Conservation (phyloP, 2,113 vertebrate species). For the Picathartes gymnocephalus region DNA sequence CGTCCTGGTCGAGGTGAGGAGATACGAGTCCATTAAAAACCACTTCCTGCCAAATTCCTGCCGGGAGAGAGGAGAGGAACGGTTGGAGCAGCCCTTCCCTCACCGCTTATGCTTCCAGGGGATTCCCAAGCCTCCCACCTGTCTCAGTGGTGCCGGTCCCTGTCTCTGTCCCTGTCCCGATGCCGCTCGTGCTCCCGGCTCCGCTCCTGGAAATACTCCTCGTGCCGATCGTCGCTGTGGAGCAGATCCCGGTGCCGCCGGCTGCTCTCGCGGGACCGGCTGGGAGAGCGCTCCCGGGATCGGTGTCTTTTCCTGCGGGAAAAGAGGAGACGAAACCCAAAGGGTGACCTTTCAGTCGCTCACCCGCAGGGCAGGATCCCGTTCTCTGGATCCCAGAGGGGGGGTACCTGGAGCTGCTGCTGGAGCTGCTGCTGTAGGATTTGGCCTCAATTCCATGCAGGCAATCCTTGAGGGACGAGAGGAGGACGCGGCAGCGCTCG, state of each 20-base stretch:
- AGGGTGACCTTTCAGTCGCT: not conserved
- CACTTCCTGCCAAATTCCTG: conserved; percentile 67
- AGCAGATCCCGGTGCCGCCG: conserved; percentile 78
- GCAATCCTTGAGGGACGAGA: conserved; percentile 93
- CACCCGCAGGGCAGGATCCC: rapidly evolving
- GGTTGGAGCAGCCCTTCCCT: not conserved
- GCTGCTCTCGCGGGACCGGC: conserved; percentile 80
- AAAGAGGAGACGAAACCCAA: not conserved
- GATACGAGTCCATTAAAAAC: conserved; percentile 79
- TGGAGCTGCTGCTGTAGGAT: conserved; percentile 76
- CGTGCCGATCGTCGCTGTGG: conserved; percentile 78
- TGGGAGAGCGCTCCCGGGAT: conserved; percentile 79
- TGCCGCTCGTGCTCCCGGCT: conserved; percentile 78
- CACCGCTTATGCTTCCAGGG: not conserved
- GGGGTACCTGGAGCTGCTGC: conserved; percentile 75
- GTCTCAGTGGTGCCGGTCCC: conserved; percentile 81
- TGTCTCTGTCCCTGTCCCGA: conserved; percentile 77
- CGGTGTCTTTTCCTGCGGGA: conserved; percentile 75
- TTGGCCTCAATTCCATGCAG: conserved; percentile 92
- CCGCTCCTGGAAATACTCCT: conserved; percentile 81
- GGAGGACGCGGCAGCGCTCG: conserved; percentile 88
- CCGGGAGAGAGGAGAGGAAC: not conserved
- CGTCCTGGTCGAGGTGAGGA: conserved; percentile 77
- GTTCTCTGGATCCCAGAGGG: rapidly evolving
- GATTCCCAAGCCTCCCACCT: conserved; percentile 21